These are phyloP conservation scores for Cosmorhoe ocellata DNA, from an alignment of 2,888 invertebrate species.

Conservation along the genomic window DNA sequence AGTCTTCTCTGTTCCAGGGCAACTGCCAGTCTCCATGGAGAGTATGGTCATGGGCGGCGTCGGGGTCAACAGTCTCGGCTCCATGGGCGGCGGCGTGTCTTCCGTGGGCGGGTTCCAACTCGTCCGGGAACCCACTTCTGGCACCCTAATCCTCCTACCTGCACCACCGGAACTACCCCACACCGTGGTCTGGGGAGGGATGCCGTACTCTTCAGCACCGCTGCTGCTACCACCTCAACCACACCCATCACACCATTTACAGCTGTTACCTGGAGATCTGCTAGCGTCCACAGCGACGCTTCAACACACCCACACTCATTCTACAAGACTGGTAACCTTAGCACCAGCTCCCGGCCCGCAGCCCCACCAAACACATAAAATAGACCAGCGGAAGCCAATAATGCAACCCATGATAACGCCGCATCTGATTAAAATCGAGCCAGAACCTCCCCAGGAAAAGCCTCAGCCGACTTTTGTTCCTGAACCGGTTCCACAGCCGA, in stretches of 20 bases:
- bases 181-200: constrained; percentile 89
- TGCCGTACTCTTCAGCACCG: constrained; percentile 75
- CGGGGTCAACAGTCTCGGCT: constrained; percentile 86
- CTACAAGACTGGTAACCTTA: constrained; percentile 85
- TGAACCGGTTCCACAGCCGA: constrained; percentile 77
- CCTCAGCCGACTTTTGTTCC: constrained; percentile 67
- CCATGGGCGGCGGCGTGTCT: constrained; percentile 81
- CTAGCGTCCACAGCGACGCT: constrained; percentile 85
- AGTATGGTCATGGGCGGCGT: constrained; percentile 87
- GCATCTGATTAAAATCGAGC: constrained; percentile 87
- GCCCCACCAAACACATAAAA: constrained; percentile 51
- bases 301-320: constrained; percentile 86
- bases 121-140: constrained; percentile 92
- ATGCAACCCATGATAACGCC: constrained; percentile 76
- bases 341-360: constrained; percentile 82
- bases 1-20: constrained; percentile 75
- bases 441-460: constrained; percentile 81
- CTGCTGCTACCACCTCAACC: constrained; percentile 72
- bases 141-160: constrained; percentile 90
- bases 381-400: constrained; percentile 73
- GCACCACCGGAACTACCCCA: constrained; percentile 87
- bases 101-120: constrained; percentile 92
- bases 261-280: constrained; percentile 85
- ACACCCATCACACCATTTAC: constrained; percentile 84
- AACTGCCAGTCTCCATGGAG: constrained; percentile 84